Conservation (phyloP, 2,797 vertebrate species). For the Pangasius mekongensis region DNA sequence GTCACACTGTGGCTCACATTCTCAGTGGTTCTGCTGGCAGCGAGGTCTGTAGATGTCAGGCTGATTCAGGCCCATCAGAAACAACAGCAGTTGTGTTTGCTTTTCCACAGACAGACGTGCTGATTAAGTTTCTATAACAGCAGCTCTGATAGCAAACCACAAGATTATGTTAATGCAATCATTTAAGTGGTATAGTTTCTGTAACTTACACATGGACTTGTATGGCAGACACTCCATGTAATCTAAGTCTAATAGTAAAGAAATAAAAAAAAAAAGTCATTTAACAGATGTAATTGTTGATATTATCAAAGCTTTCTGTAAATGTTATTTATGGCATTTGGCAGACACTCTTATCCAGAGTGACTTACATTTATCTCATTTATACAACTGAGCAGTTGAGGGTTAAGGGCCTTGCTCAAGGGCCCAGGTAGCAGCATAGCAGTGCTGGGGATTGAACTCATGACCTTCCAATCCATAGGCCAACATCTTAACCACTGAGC, state of each 20-base stretch:
- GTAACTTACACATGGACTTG: neutral
- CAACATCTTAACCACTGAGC: too few relatives aligned
- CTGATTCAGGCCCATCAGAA: neutral
- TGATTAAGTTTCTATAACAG: neutral
- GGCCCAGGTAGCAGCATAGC: too few relatives aligned
- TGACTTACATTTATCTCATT: too few relatives aligned
- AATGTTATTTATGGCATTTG: too few relatives aligned
- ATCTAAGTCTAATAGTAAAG: neutral
- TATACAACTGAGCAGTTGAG: too few relatives aligned
- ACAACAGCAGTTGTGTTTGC: neutral
- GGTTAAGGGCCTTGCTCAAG: too few relatives aligned
- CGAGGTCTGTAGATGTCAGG: constrained; percentile 1
- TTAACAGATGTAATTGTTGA: neutral
- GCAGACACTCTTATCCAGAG: too few relatives aligned
- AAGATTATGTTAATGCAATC: neutral
- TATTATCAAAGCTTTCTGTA: neutral
- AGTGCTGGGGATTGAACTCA: too few relatives aligned
- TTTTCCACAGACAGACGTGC: neutral
- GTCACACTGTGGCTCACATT: neutral
- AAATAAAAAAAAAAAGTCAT: neutral
- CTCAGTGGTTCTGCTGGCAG: neutral
- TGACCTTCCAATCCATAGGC: rapidly evolving
- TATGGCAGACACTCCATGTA: neutral
- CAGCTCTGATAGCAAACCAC: neutral
- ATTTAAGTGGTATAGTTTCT: too few relatives aligned